Evolutionary conservation across 2,888 invertebrate genomes (phyloP).

Genomic region (Pyralis farinalis): DNA sequence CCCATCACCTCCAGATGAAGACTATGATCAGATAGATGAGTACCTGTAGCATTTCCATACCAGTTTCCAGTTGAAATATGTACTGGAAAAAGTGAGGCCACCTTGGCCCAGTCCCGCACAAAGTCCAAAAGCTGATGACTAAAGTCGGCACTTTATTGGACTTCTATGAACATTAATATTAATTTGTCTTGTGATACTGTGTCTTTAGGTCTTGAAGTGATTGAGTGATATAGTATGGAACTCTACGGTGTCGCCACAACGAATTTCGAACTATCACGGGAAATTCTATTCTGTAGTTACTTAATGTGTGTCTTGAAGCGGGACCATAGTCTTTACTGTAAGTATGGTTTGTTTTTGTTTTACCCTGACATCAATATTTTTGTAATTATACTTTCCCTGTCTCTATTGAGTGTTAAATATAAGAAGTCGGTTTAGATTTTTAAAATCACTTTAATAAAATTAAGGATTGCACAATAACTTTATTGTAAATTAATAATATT

Average conservation of each 20-base stretch:
- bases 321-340: conserved; percentile 58
- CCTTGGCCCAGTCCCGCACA: conserved; percentile 68
- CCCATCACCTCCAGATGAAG: conserved; percentile 89
- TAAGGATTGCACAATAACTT: conserved; percentile 69
- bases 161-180: conserved; percentile 27
- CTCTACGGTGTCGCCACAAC: conserved; percentile 37
- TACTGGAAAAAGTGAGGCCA: conserved; percentile 71
- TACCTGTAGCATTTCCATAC: conserved; percentile 82
- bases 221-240: conserved; percentile 22
- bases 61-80: conserved; percentile 74
- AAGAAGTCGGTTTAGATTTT: conserved; percentile 30
- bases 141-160: conserved; percentile 34
- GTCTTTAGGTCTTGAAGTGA: conserved; percentile 21
- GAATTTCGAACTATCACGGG: conserved; percentile 47
- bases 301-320: conserved; percentile 59
- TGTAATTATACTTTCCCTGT: conserved; percentile 44
- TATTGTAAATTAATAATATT: conserved; percentile 34
- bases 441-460: conserved; percentile 43
- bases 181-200: conserved; percentile 34
- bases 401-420: conserved; percentile 45
- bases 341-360: conserved; percentile 47
- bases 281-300: conserved; percentile 30
- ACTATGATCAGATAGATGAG: conserved; percentile 82
- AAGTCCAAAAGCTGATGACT: conserved; percentile 51
- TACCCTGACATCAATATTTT: conserved; percentile 45